Conservation (phyloP, 2,797 vertebrate species). For the Ciconia nigra region DNA sequence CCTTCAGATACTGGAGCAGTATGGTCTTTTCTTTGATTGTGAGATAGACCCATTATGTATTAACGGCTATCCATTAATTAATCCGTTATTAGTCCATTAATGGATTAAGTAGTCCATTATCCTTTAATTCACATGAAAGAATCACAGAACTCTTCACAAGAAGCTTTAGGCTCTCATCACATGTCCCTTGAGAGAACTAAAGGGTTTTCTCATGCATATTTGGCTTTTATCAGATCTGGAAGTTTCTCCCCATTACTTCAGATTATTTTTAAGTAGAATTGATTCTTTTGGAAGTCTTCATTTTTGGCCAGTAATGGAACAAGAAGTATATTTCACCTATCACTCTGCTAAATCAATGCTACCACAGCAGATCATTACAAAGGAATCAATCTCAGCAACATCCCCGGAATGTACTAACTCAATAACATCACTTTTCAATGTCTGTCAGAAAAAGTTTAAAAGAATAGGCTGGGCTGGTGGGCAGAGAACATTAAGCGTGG, state of each 20-base stretch:
- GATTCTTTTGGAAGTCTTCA: neutral
- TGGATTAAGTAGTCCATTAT: neutral
- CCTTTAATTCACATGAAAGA: neutral
- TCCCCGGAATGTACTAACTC: neutral
- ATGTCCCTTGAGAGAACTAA: neutral
- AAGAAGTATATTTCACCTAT: neutral
- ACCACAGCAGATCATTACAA: neutral
- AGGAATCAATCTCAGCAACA: neutral
- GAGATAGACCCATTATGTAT: neutral
- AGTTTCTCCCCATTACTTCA: neutral
- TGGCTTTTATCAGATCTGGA: neutral
- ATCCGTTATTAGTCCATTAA: neutral
- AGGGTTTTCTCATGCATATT: neutral
- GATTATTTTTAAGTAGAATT: neutral
- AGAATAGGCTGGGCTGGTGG: neutral
- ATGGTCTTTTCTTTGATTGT: neutral
- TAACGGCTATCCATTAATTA: neutral
- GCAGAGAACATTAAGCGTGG: neutral
- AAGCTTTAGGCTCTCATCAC: neutral
- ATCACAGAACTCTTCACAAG: neutral
- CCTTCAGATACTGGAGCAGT: neutral
- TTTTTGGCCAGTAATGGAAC: neutral
- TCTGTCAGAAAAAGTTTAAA: neutral
- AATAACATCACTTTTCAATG: neutral
- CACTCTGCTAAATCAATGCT: neutral